Percentiles rank a stretch among this genome's conserved stretches.
These are phyloP conservation scores for Daboia siamensis DNA, from an alignment of 2,113 vertebrate species.

Conservation along the genomic window DNA sequence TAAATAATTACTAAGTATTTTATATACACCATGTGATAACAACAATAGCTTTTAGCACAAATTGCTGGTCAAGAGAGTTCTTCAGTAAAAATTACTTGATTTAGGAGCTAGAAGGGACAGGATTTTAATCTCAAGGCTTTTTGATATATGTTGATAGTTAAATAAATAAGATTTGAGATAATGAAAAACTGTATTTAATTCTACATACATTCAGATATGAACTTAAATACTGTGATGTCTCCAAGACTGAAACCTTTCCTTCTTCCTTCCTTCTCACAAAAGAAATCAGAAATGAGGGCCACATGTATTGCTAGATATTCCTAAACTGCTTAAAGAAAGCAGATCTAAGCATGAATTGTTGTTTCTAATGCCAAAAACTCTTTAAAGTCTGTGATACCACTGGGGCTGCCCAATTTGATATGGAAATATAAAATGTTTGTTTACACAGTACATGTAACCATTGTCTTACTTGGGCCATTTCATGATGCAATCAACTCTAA, in stretches of 20 bases:
- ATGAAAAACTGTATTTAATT: background rate
- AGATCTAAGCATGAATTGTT: background rate
- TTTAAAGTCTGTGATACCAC: background rate
- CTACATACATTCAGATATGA: background rate
- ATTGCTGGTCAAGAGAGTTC: background rate
- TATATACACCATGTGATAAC: background rate
- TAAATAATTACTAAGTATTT: background rate
- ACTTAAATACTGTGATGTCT: background rate
- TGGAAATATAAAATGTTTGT: background rate
- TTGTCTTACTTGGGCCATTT: background rate
- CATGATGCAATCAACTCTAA: background rate
- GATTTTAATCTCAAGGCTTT: background rate
- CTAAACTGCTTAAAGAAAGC: background rate
- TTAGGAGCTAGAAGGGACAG: background rate
- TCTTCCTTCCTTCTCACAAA: background rate
- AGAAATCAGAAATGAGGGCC: background rate
- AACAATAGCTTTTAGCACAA: background rate
- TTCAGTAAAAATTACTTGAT: background rate
- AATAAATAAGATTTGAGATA: background rate
- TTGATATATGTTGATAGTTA: background rate
- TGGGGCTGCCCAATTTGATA: background rate
- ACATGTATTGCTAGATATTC: background rate
- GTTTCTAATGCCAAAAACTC: background rate
- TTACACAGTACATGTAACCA: background rate
- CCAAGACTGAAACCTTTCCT: background rate